Conservation (phyloP, 2,113 vertebrate species). For the Solea solea region DNA sequence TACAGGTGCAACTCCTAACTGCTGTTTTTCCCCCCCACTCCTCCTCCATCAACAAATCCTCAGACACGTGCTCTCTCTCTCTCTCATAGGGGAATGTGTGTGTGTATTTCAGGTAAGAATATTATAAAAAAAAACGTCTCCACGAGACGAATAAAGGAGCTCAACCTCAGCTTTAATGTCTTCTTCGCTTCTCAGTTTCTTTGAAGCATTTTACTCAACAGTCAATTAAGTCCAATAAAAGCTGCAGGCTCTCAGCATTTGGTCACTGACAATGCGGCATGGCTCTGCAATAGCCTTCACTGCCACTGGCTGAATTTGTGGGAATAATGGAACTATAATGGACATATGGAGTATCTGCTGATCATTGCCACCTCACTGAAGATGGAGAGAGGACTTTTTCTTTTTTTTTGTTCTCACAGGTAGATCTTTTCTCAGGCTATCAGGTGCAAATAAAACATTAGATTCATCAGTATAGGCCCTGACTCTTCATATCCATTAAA, state of each 20-base stretch:
- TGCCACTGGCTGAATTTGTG: conserved; percentile 36
- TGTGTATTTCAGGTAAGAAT: conserved; percentile 38
- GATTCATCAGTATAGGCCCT: conserved; percentile 7
- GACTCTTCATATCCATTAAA: conserved; percentile 8
- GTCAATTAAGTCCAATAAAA: conserved; percentile 44
- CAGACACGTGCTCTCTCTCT: conserved; percentile 1
- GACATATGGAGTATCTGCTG: conserved; percentile 31
- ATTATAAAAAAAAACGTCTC: background rate
- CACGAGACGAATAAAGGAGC: conserved; percentile 8
- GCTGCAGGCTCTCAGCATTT: conserved; percentile 31
- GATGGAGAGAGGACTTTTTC: background rate
- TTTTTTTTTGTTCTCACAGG: conserved; percentile 18
- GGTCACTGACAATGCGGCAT: conserved; percentile 44
- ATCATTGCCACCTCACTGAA: conserved; percentile 30
- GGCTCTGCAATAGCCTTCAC: conserved; percentile 32
- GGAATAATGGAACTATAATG: conserved; percentile 48
- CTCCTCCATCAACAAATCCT: background rate
- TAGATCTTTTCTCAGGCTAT: conserved; percentile 14
- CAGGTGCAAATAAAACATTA: conserved; percentile 18
- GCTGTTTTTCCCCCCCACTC: background rate
- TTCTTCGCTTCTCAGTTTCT: background rate
- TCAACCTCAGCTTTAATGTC: conserved; percentile 7
- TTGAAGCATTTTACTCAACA: conserved; percentile 35
- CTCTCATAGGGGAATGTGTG: background rate
- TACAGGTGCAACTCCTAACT: conserved; percentile 43